Conservation (phyloP, 2,797 vertebrate genomes). For the Falco cherrug region DNA sequence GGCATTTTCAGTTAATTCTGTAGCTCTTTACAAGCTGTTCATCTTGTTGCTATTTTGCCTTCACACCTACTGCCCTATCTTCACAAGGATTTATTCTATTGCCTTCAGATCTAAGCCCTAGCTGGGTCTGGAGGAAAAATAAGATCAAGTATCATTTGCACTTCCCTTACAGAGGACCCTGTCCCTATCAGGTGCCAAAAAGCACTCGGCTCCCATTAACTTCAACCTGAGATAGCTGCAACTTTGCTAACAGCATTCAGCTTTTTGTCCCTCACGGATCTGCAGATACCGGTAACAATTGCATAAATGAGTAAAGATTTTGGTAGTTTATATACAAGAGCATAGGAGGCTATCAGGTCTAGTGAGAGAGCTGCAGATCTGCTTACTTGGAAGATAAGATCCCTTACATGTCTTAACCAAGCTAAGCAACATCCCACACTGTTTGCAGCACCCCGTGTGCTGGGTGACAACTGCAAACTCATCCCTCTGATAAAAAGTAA, state of each 20-base stretch:
- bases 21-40: background rate
- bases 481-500: background rate
- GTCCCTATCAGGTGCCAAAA: background rate
- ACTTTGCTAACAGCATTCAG: background rate
- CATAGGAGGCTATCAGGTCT: background rate
- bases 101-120: background rate
- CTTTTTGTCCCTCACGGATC: background rate
- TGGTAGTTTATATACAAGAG: background rate
- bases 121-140: background rate
- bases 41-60: background rate
- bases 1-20: background rate
- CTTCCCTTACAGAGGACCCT: background rate
- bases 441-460: background rate
- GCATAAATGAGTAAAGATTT: background rate
- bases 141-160: background rate
- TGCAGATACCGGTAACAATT: background rate
- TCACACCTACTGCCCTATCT: background rate
- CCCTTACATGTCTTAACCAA: background rate
- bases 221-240: accelerated
- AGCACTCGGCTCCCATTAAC: background rate
- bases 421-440: background rate
- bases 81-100: background rate
- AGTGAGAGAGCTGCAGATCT: background rate
- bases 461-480: background rate
- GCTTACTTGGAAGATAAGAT: background rate